Percentiles rank a stretch among this genome's conserved stretches.
Evolutionary conservation across 2,113 vertebrate genomes (phyloP).

Genomic region (Pelobates fuscus): DNA sequence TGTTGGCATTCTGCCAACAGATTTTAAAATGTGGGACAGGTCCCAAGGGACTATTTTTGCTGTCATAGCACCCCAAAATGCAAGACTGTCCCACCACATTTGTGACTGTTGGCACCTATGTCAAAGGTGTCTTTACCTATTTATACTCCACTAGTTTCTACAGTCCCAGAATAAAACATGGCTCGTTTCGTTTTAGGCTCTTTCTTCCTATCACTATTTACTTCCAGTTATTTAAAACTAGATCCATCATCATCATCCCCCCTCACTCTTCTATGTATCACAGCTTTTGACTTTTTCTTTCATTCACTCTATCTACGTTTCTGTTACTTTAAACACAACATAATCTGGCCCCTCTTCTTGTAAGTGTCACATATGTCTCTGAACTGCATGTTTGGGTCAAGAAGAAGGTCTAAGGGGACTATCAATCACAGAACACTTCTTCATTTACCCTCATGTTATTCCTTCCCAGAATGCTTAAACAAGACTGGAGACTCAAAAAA

Average conservation of each 20-base stretch:
- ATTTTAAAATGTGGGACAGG: too few species aligned
- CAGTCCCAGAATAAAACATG: too few species aligned
- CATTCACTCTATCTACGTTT: background rate
- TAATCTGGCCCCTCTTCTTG: conserved; percentile 27
- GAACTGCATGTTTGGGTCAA: conserved; percentile 44
- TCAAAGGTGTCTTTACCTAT: too few species aligned
- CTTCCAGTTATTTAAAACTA: background rate
- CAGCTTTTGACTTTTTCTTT: background rate
- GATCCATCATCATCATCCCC: background rate
- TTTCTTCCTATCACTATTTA: background rate
- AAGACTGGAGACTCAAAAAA: too few species aligned
- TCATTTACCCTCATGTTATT: background rate
- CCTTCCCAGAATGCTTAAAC: too few species aligned
- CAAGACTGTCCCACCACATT: too few species aligned
- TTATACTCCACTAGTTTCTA: too few species aligned
- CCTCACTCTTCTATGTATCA: background rate
- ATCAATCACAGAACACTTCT: conserved; percentile 26
- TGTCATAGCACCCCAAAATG: too few species aligned
- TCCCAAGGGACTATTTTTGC: too few species aligned
- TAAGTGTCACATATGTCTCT: conserved; percentile 42
- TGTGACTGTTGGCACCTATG: too few species aligned
- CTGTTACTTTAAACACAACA: conserved; percentile 18
- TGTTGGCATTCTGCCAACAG: too few species aligned
- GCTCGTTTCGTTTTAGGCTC: background rate
- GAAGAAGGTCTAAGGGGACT: conserved; percentile 23